Conservation (phyloP, 2,888 invertebrate genomes). For the Drosophila kokeensis region DNA sequence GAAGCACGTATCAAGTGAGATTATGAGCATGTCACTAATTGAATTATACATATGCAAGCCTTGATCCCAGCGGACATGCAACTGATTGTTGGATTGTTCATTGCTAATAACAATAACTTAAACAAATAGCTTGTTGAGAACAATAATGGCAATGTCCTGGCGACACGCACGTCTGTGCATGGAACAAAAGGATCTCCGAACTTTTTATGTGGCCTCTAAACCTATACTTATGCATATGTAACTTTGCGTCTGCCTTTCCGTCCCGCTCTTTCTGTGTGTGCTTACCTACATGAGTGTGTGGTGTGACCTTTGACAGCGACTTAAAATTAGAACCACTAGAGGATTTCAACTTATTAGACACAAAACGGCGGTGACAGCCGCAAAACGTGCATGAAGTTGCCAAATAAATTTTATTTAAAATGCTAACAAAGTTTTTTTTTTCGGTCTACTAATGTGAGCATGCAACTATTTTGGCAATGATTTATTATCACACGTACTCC, state of each 20-base stretch:
- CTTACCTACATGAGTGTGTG: slow-evolving; percentile 28
- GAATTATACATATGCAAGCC: slow-evolving; percentile 54
- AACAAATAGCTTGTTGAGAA: slow-evolving; percentile 51
- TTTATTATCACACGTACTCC: slow-evolving; percentile 58
- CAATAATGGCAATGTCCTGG: slow-evolving; percentile 43
- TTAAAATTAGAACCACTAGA: slow-evolving; percentile 59
- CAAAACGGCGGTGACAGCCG: slow-evolving; percentile 32
- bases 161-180: slow-evolving; percentile 52
- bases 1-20: slow-evolving; percentile 42
- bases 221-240: slow-evolving; percentile 54
- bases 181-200: slow-evolving; percentile 50
- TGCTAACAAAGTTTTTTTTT: slow-evolving; percentile 46
- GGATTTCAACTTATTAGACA: slow-evolving; percentile 60
- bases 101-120: slow-evolving; percentile 59
- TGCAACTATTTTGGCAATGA: slow-evolving; percentile 74
- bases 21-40: slow-evolving; percentile 64
- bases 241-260: slow-evolving; percentile 9
- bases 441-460: slow-evolving; percentile 56
- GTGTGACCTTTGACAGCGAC: slow-evolving; percentile 57
- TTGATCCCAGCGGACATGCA: slow-evolving; percentile 45
- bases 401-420: slow-evolving; percentile 71
- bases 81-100: slow-evolving; percentile 42
- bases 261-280: slow-evolving; percentile 7
- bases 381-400: slow-evolving; percentile 58
- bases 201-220: slow-evolving; percentile 52